These are phyloP conservation scores for Zootoca vivipara DNA, from an alignment of 2,113 vertebrate genomes.

Conservation along the genomic window DNA sequence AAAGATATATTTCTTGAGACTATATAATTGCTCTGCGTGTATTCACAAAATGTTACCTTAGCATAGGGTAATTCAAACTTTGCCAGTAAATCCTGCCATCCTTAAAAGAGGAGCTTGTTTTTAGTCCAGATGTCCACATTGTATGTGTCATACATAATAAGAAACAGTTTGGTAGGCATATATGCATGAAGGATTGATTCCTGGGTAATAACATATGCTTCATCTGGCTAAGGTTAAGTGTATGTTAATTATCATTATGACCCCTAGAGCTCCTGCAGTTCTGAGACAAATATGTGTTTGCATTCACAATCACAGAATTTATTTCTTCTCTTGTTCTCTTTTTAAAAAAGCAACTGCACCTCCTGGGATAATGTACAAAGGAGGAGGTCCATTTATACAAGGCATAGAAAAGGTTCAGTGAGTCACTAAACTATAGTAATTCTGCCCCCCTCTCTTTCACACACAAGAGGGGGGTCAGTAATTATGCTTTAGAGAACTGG, in stretches of 20 bases:
- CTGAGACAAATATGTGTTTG: slow-evolving; percentile 41
- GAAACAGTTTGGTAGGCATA: slow-evolving; percentile 48
- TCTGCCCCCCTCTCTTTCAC: slow-evolving; percentile 11
- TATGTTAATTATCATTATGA: slow-evolving; percentile 47
- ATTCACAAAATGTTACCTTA: background rate
- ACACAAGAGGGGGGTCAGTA: slow-evolving; percentile 60
- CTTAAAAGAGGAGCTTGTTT: background rate
- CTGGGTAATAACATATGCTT: slow-evolving; percentile 52
- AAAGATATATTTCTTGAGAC: background rate
- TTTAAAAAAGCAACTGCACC: slow-evolving; percentile 46
- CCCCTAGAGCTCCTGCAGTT: slow-evolving; percentile 38
- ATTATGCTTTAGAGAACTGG: slow-evolving; percentile 55
- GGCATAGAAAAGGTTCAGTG: slow-evolving; percentile 47
- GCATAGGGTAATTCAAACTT: background rate
- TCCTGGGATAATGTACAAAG: slow-evolving; percentile 13
- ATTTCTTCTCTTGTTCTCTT: slow-evolving; percentile 11
- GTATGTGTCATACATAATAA: background rate
- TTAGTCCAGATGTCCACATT: background rate
- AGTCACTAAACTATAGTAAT: slow-evolving; percentile 52
- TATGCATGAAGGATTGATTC: slow-evolving; percentile 49
- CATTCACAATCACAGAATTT: slow-evolving; percentile 23
- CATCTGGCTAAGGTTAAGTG: slow-evolving; percentile 36
- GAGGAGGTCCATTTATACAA: slow-evolving; percentile 37
- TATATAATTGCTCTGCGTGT: background rate
- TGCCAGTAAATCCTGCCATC: background rate